A percentile compares a stretch with the other conserved stretches of the same genome.
Evolutionary conservation across 92 coral and sea anemone genomes (phyloP).

Genomic region (Epizoanthus illoricatus): DNA sequence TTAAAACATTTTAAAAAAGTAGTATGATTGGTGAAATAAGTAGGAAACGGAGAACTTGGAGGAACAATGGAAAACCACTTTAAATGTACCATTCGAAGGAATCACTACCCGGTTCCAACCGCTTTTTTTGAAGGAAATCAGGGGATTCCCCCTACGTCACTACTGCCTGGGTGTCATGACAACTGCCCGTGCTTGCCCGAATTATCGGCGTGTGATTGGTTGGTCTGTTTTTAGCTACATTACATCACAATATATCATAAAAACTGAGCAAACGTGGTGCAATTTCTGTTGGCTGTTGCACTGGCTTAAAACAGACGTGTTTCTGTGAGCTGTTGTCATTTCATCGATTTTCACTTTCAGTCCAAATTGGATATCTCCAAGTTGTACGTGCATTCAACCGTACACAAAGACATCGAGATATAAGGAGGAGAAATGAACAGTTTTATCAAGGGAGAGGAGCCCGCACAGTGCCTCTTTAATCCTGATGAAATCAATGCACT

Average conservation of each 20-base stretch:
- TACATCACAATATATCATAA: conserved; percentile 53
- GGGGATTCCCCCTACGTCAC: conserved; percentile 90
- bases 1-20: no score
- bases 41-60: neutral
- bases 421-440: neutral
- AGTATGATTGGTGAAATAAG: no score
- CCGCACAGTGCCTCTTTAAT: neutral
- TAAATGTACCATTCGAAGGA: neutral
- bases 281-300: conserved; percentile 45
- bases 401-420: neutral
- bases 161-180: conserved; percentile 26
- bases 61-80: neutral
- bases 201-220: conserved; percentile 46
- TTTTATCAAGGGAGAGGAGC: neutral
- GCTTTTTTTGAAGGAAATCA: neutral
- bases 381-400: neutral
- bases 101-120: neutral
- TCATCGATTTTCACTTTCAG: neutral
- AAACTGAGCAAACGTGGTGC: conserved; percentile 47
- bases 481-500: neutral
- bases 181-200: conserved; percentile 63
- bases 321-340: neutral
- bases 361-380: neutral
- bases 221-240: conserved; percentile 46
- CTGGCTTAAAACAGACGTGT: conserved; percentile 31